Conservation (phyloP, 2,797 vertebrate genomes). For the Capromys pilorides region DNA sequence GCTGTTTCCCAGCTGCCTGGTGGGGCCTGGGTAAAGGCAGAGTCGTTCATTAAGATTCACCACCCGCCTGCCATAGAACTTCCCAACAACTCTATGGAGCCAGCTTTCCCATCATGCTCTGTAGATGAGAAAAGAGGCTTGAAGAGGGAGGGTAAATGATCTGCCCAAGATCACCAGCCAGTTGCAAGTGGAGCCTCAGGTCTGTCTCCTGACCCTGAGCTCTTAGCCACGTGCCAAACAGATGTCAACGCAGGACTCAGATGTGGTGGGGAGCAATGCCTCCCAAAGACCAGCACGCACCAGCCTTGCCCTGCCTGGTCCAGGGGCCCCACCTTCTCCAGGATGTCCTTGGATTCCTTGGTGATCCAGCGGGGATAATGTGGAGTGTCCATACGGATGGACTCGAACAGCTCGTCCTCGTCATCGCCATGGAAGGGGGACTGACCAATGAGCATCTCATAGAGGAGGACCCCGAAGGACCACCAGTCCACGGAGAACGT, state of each 20-base stretch:
- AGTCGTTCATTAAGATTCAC: neutral
- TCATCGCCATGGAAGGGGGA: slow-evolving; percentile 98
- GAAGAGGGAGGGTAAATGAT: neutral
- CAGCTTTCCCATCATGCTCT: neutral
- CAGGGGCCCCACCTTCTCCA: slow-evolving; percentile 90
- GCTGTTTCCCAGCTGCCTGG: neutral
- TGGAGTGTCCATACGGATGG: slow-evolving; percentile 93
- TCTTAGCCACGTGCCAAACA: neutral
- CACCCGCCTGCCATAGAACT: neutral
- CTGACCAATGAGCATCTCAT: slow-evolving; percentile 99
- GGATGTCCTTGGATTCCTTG: slow-evolving; percentile 93
- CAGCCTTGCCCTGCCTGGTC: neutral
- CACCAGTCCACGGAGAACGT: slow-evolving; percentile 99
- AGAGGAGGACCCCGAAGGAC: slow-evolving; percentile 98
- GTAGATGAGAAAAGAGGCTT: slow-evolving; percentile 4
- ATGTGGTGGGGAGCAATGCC: accelerated
- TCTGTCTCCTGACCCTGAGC: slow-evolving; percentile 29
- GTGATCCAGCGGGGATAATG: slow-evolving; percentile 97
- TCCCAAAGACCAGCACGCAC: accelerated
- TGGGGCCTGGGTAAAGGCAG: neutral
- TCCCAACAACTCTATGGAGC: neutral
- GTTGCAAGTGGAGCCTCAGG: neutral
- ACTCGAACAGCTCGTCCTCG: slow-evolving; percentile 97
- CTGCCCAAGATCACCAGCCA: neutral
- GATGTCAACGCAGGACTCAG: neutral